Base-by-base conservation (phyloP, 2,888 invertebrate species). In the Leucoptera coffeella region DNA sequence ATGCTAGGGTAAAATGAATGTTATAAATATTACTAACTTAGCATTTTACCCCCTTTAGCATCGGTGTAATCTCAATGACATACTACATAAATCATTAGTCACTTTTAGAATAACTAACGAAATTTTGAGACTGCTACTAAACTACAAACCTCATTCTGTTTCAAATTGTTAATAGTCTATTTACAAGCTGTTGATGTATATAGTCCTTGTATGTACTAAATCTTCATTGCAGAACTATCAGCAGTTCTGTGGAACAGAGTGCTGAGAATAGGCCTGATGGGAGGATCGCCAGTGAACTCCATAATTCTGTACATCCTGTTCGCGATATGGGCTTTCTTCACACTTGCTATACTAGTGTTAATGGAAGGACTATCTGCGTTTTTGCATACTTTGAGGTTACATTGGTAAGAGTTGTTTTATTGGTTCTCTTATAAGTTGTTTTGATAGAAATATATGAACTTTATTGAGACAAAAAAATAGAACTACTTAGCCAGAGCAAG, bases 351-450 rank as follows among this genome's bases (percentile, higher is more conserved):
- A 38, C 67, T 92, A 12, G 82, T 92, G 22, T 64, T 90, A 35
- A 92, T 93, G 92, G 92, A 93, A 52, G 92, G 92, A 1, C 69
- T 92, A 8, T 90, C 89, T 1, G 92, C 92, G 8, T 92, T 92
- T 58, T 72, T 92, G 28, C 92, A 92, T 45, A 90, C 91, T 1
- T 75, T 92, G 23, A 78, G 91, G 52, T 76, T 92, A 35, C 91
- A 92, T 53, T 93, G 92, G 91, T 86, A 45, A 35, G 50, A 36
- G 15, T n/a, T n/a, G 9, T 17, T 17, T 6, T 17, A 17, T 17
- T 17, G n/a, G n/a, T n/a, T 17, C 6, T 17, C 6, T 17, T 17
- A 17, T 17, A 17, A 17, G 6, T 17, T 17, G 9, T 17, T 17
- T 7, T 7, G 17, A 7, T 6, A 17, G 9, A 7, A 17, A 9